A percentile compares a stretch with the other conserved stretches of the same genome.
phyloP scores from a whole-genome alignment of 2,113 vertebrate genomes.

The Carassius auratus region DNA sequence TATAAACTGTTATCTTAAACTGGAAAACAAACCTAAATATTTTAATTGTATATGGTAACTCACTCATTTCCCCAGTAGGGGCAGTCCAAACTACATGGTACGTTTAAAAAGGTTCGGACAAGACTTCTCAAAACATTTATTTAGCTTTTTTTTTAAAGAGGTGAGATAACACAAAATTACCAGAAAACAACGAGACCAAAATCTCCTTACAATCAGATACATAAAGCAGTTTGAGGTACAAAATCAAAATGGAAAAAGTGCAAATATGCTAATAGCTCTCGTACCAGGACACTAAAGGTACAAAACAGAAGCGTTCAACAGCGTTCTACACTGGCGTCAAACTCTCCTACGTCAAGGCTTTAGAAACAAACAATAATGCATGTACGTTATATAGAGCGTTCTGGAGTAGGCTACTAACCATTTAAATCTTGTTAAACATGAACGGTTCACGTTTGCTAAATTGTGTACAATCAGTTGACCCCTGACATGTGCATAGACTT shows the following conservation, averaged over 20 bases:
- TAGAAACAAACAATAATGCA: constrained; percentile 28
- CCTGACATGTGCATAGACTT: constrained; percentile 42
- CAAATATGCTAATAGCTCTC: constrained; percentile 54
- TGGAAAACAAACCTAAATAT: too few relatives aligned
- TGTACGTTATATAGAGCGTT: constrained; percentile 46
- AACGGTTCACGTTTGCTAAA: constrained; percentile 31
- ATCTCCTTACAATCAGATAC: constrained; percentile 52
- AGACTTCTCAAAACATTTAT: constrained; percentile 54
- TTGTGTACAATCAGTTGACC: constrained; percentile 33
- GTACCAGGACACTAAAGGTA: constrained; percentile 47
- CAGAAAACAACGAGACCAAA: constrained; percentile 45
- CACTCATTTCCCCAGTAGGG: not conserved
- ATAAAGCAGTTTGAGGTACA: constrained; percentile 50
- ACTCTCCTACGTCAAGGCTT: constrained; percentile 21
- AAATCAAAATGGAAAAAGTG: constrained; percentile 56
- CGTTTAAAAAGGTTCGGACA: not conserved
- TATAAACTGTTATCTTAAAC: not conserved
- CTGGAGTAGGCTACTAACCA: constrained; percentile 42
- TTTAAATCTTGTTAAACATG: constrained; percentile 34
- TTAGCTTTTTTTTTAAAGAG: constrained; percentile 42
- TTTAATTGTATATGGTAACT: not conserved
- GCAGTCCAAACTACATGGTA: not conserved
- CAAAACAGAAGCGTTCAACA: constrained; percentile 38
- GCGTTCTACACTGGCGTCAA: constrained; percentile 9
- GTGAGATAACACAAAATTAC: constrained; percentile 49